These are phyloP conservation scores for Andricus curvator DNA, from an alignment of 2,888 invertebrate genomes.

Conservation along the genomic window DNA sequence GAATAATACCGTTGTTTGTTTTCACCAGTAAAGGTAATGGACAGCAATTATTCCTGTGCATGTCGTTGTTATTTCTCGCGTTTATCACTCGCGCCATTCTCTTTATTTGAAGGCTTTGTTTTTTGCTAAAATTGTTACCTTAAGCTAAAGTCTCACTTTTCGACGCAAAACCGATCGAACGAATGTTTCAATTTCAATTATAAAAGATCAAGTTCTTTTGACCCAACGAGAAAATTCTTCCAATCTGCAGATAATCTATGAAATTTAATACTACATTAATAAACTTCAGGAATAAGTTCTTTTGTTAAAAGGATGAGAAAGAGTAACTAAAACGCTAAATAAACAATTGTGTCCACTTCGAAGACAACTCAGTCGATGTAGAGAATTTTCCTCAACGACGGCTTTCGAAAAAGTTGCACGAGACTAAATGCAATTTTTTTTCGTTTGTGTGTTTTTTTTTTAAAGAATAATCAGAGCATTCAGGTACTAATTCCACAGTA, in stretches of 20 bases:
- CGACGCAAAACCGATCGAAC: neutral
- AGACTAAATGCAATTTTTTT: neutral
- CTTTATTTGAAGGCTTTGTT: neutral
- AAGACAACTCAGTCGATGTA: neutral
- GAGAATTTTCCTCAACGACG: neutral
- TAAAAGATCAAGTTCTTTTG: neutral
- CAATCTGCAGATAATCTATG: neutral
- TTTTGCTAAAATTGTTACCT: neutral
- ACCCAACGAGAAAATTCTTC: neutral
- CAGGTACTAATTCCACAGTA: constrained; percentile 64
- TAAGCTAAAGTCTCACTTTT: constrained; percentile 9
- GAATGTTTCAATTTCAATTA: constrained; percentile 2
- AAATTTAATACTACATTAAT: neutral
- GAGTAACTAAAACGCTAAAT: neutral
- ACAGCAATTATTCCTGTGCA: neutral
- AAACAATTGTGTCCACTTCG: neutral
- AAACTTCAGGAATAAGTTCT: neutral
- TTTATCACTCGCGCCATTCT: neutral
- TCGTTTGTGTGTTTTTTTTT: neutral
- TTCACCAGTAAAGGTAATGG: neutral
- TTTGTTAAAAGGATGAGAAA: neutral
- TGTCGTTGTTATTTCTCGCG: neutral
- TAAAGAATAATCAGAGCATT: constrained; percentile 63
- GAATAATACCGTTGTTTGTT: neutral
- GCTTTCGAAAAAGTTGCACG: neutral